A percentile compares a stretch with the other conserved stretches of the same genome.
Evolutionary conservation across 2,113 vertebrate genomes (phyloP).

Genomic region (Taxidea taxus): DNA sequence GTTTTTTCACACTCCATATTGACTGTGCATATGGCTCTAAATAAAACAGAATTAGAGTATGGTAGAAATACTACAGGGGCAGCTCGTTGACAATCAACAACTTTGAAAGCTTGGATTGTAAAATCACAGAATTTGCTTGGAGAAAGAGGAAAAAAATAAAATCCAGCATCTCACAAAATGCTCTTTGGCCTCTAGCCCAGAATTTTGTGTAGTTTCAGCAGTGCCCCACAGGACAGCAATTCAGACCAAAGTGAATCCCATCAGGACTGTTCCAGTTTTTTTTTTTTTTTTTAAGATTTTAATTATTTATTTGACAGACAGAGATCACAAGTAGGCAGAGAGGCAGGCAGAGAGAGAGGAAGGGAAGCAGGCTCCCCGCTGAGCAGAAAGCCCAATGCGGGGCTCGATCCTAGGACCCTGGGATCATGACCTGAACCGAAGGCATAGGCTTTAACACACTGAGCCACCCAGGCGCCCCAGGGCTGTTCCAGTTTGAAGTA

Average conservation of each 20-base stretch:
- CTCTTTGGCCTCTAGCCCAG: not conserved
- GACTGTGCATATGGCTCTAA: conserved; percentile 38
- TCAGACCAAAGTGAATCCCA: not conserved
- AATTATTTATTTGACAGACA: too few species aligned
- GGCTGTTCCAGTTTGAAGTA: not conserved
- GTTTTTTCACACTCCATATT: conserved; percentile 63
- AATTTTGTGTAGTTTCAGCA: not conserved
- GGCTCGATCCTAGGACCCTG: too few species aligned
- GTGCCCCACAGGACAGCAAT: not conserved
- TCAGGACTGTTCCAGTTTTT: too few species aligned
- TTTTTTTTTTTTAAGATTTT: too few species aligned
- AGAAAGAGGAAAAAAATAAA: not conserved
- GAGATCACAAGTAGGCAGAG: too few species aligned
- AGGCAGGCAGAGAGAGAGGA: too few species aligned
- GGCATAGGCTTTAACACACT: too few species aligned
- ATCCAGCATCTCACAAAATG: not conserved
- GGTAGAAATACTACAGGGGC: not conserved
- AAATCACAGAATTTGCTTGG: not conserved
- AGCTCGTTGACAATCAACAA: not conserved
- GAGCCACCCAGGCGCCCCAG: too few species aligned
- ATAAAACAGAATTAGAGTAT: conserved; percentile 32
- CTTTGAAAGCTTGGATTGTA: not conserved
- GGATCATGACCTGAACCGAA: too few species aligned
- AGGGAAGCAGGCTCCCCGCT: too few species aligned
- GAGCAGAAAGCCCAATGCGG: too few species aligned